Conservation (phyloP, 2,113 vertebrate species). For the Malurus elegans region DNA sequence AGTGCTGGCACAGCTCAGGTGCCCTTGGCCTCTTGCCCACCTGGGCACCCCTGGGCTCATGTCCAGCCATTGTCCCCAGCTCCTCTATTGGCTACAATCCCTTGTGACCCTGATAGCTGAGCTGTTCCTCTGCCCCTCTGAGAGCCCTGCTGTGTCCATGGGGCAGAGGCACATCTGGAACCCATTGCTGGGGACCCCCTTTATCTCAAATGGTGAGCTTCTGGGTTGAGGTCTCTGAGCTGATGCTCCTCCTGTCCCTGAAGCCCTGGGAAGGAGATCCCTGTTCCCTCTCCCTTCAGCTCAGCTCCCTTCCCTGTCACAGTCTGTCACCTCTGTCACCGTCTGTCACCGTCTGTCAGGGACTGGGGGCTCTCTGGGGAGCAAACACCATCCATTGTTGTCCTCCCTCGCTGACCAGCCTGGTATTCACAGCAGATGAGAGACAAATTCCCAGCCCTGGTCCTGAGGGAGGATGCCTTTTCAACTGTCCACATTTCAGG, state of each 20-base stretch:
- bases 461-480: background rate
- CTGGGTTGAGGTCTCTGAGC: background rate
- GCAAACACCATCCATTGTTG: background rate
- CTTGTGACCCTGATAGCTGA: background rate
- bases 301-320: background rate
- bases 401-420: background rate
- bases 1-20: background rate
- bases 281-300: background rate
- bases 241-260: background rate
- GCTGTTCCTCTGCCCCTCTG: background rate
- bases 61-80: background rate
- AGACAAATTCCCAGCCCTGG: background rate
- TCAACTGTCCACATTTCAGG: background rate
- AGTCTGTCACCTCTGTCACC: background rate
- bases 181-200: background rate
- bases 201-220: background rate
- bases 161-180: background rate
- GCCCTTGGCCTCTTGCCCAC: background rate
- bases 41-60: background rate
- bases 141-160: background rate
- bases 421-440: background rate
- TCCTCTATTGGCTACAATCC: background rate
- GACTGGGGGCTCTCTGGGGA: background rate
- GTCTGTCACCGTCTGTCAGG: background rate
- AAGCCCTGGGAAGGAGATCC: background rate